Evolutionary conservation across 1,140 invertebrate species (phyloP), one percentile per base, ranked within the genome.

Genomic region (Apis dorsata): DNA sequence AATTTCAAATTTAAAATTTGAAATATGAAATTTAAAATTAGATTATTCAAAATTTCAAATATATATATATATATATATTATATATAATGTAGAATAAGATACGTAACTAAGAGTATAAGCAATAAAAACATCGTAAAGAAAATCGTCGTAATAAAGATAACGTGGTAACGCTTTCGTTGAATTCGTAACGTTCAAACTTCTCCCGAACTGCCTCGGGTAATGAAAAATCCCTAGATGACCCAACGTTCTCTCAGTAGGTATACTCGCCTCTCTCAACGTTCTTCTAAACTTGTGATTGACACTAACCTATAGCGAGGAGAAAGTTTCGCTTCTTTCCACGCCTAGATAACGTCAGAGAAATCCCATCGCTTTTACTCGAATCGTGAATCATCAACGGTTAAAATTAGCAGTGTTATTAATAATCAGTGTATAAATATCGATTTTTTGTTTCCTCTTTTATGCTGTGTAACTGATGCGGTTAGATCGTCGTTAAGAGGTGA

Each of bases 301-400:
- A 65, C 17, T 62, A 24, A n/a, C 60, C 13, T 34, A 75, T 19
- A 28, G 12, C 34, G 7, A 12, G 5, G 63, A 34, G 63, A 81
- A 81, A 69, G 72, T 81, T 60, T 60, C 78, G 28, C 24, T 5
- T 12, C 24, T 12, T 60, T 76, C 63, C 44, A n/a, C 79, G 21
- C 55, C 53, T 19, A 17, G 70, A 59, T 59, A 65, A 17, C 62
- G 9, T 65, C 17, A 4, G 1, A 2, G 55, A 28, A 28, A 66
- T 65, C 59, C 15, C 62, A 15, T 82, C 19, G 44, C 28, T 75
- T 74, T 74, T 57, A 57, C 53, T 24, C n/a, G 55, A 51, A 60
- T 53, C 17, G 24, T 34, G 79, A 75, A 68, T 74, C 71, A 17
- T 3, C 34, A 34, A 8, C 1, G 24, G n/a, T 57, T 66, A 75